Base-by-base conservation (phyloP, 2,113 vertebrate species). In the Ptilonorhynchus violaceus region DNA sequence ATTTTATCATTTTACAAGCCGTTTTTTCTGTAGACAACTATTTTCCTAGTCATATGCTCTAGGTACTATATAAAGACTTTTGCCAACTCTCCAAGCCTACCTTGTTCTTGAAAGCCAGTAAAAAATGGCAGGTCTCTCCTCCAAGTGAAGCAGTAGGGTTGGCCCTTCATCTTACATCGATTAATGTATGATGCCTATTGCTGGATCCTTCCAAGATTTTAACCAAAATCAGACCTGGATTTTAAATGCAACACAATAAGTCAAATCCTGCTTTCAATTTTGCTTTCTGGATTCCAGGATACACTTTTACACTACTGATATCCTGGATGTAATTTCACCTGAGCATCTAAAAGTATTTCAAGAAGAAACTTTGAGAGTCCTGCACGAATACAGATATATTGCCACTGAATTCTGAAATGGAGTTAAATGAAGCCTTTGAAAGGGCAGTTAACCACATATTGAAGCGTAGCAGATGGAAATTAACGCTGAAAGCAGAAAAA, bases 251-350 rank as follows among this genome's bases (percentile, higher is more conserved):
- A 87, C 59, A 80, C 49, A 94, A 18, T 82, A 80, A 94, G 44
- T 42, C 2, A 11, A 85, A 96, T 89, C 68, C 93, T 96, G 97
- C 88, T 97, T 97, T 88, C 92, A 95, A 88, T 97, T 97, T 81
- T 85, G 46, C 31, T 37, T 89, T 85, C 69, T 94, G 73, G 73
- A 69, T 85, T 94, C 88, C 93, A 94, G 75, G 83, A 89, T 68
- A 44, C 33, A 8, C 73, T 91, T 84, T 81, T 77, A 72, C 89
- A 52, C 52, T 75, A 59, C 46, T 93, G 77, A 91, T 78, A 78
- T 47, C 82, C 76, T 85, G 76, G 85, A 95, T 82, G 39, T 66
- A 82, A 95, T 94, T 95, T 95, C 80, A 95, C 85, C 85, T 92
- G 92, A 95, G 73, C 35, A 93, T 85, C 49, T 19, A 59, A 88